Base-by-base conservation (phyloP, 2,113 vertebrate species). In the Dicrurus megarhynchus region DNA sequence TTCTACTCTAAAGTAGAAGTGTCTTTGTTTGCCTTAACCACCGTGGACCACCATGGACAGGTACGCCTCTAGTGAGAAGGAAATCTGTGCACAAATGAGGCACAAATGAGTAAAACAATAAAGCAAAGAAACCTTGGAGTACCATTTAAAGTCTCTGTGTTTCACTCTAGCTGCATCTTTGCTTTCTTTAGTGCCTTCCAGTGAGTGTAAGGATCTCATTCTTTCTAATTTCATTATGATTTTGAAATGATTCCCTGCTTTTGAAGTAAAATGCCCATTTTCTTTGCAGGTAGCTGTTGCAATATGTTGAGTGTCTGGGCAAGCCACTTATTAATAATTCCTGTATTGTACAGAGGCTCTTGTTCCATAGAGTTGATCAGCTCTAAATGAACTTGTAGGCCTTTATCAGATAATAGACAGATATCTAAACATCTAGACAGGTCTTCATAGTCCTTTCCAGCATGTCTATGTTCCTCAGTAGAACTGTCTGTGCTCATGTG, bases 181-280 rank as follows among this genome's bases (percentile, higher is more conserved):
- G 19, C 4, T 59, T 67, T 50, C 53, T 60, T 5, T 35, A 67
- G 39, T 75, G 35, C 19, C 18, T 88, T 60, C 11, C 22, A 46
- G 9, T 52, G 52, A 75, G 18, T 42, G 7, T 5, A 60, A 89
- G 30, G 18, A 73, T 24, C 10, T 86, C 0, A 0, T 53, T 81
- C 7, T 70, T 61, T 65, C 37, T 46, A 37, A 57, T 89, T 89
- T 56, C 35, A 33, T 13, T 44, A 55, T 10, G 16, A 75, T 75
- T 87, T 89, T 78, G 16, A 71, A 88, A 80, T 33, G 76, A 50
- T 35, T 10, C 12, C 21, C 18, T 30, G 13, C 5, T 80, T 85
- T 80, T 84, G 61, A 73, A 83, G 18, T 33, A 70, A 67, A 87
- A 78, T 32, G 79, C 4, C 4, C 5, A 26, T 70, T 94, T 94